Percentiles rank a stretch among this genome's conserved stretches.
phyloP scores from a whole-genome alignment of 2,888 invertebrate genomes.

The Hermaeophaga mercurialis region DNA sequence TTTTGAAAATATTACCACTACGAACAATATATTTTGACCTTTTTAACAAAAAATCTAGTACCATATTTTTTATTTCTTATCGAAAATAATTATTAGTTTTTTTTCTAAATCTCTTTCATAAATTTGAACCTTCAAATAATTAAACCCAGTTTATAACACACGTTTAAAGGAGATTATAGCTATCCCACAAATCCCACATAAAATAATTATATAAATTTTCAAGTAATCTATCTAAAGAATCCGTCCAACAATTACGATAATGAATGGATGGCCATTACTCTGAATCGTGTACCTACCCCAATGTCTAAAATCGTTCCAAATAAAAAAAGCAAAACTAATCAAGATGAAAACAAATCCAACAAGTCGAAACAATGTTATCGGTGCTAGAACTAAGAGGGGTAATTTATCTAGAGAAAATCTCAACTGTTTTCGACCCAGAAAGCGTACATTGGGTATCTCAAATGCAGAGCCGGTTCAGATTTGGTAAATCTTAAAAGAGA shows the following conservation, averaged over 20 bases:
- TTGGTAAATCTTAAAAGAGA: too few species aligned
- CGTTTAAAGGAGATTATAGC: too few species aligned
- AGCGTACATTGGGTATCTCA: conserved; percentile 1
- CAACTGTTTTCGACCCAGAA: not conserved
- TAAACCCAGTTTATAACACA: too few species aligned
- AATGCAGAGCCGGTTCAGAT: not conserved
- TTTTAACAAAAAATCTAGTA: too few species aligned
- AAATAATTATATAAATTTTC: not conserved
- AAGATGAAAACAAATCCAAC: conserved; percentile 5
- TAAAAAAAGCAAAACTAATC: conserved; percentile 10
- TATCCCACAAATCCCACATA: too few species aligned
- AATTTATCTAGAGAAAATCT: conserved; percentile 11
- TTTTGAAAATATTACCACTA: too few species aligned
- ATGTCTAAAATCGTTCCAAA: not conserved
- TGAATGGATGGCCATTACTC: not conserved
- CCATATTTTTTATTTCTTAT: too few species aligned
- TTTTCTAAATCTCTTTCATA: too few species aligned
- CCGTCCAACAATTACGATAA: not conserved
- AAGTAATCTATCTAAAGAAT: not conserved
- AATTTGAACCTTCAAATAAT: too few species aligned
- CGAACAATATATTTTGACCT: too few species aligned
- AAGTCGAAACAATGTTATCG: conserved; percentile 9
- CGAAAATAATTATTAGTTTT: too few species aligned
- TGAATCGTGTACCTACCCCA: conserved; percentile 1
- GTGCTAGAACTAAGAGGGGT: conserved; percentile 7